phyloP scores from a whole-genome alignment of 2,113 vertebrate genomes.

The Mormyrus iriodes region DNA sequence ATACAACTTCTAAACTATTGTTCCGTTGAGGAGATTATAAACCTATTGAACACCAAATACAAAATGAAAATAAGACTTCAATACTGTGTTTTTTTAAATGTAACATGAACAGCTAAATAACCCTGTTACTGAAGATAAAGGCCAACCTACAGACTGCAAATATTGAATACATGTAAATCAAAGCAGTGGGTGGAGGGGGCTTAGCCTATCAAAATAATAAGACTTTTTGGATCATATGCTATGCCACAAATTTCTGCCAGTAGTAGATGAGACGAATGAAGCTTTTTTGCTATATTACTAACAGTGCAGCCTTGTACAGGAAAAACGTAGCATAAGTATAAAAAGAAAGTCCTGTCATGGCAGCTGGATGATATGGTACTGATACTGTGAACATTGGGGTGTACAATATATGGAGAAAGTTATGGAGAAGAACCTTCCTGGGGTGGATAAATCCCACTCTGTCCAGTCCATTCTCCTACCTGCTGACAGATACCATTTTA shows the following conservation, averaged over 20 bases:
- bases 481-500: not conserved
- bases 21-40: not conserved
- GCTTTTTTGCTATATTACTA: not conserved
- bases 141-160: too few relatives aligned
- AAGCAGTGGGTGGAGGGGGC: too few relatives aligned
- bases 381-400: not conserved
- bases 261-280: not conserved
- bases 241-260: not conserved
- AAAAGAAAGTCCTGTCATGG: not conserved
- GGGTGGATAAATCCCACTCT: not conserved
- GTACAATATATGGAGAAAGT: not conserved
- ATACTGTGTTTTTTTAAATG: too few relatives aligned
- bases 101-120: too few relatives aligned
- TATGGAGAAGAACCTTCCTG: not conserved
- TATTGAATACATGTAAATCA: too few relatives aligned
- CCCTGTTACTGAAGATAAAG: too few relatives aligned
- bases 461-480: not conserved
- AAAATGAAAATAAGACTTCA: not conserved
- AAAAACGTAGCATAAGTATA: not conserved
- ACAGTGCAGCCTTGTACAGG: not conserved
- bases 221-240: not conserved
- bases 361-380: not conserved
- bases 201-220: not conserved
- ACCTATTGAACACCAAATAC: not conserved
- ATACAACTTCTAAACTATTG: not conserved